These are phyloP conservation scores for Cyphomyrus plagiostoma DNA, from an alignment of 2,113 vertebrate species.

Conservation along the genomic window DNA sequence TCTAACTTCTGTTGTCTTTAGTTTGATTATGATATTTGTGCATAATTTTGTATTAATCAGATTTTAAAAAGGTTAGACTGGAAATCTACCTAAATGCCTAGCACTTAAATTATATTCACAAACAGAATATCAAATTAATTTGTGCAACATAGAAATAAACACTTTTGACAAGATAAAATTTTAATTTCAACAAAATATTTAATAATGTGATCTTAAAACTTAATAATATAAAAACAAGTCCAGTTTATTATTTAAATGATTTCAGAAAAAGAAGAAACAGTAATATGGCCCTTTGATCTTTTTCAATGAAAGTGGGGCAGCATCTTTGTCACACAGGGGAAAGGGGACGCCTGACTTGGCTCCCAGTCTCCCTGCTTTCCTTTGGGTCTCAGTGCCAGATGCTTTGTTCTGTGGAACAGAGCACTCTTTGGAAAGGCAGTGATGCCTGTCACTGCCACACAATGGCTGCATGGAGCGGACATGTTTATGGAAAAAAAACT, in stretches of 20 bases:
- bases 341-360: not conserved
- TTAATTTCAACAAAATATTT: not conserved
- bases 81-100: not conserved
- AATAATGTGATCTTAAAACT: not conserved
- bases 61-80: not conserved
- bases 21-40: not conserved
- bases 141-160: not conserved
- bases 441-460: not conserved
- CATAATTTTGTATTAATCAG: not conserved
- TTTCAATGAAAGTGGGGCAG: not conserved
- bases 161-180: not conserved
- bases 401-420: not conserved
- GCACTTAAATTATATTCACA: not conserved
- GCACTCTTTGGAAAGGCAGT: not conserved
- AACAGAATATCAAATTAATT: not conserved
- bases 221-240: not conserved
- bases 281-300: not conserved
- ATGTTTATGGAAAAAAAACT: not conserved
- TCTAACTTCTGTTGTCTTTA: not conserved
- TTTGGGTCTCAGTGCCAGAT: not conserved
- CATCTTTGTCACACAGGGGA: not conserved
- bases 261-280: not conserved
- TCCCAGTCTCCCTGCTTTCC: not conserved
- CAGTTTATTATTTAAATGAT: not conserved
- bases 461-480: not conserved